Percentiles rank a stretch among this genome's conserved stretches.
Evolutionary conservation across 2,797 vertebrate species (phyloP).

Genomic region (Bufotes viridis): DNA sequence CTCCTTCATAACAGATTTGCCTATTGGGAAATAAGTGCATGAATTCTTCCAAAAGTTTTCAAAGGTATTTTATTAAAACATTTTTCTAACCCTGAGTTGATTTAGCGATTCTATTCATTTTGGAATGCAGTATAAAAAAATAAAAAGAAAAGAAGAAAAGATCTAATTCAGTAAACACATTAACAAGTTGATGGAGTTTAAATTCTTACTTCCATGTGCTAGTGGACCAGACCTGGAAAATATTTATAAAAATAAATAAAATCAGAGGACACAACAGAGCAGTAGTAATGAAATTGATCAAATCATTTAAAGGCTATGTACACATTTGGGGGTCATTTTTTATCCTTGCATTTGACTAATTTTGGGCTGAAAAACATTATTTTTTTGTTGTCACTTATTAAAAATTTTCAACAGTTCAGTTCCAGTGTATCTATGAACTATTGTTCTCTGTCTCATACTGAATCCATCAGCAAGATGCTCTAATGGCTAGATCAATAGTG

Average conservation of each 20-base stretch:
- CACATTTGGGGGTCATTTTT: no score
- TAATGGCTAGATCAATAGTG: no score
- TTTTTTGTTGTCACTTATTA: no score
- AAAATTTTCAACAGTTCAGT: no score
- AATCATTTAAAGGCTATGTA: no score
- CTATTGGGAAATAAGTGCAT: slow-evolving; percentile 32
- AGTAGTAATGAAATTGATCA: no score
- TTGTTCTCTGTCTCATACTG: no score
- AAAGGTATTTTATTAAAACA: slow-evolving; percentile 23
- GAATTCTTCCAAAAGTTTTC: slow-evolving; percentile 31
- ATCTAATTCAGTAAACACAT: not conserved
- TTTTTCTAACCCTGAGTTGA: not conserved
- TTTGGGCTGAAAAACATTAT: no score
- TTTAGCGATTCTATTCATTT: slow-evolving; percentile 3
- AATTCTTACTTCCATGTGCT: not conserved
- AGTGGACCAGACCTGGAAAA: not conserved
- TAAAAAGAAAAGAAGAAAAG: not conserved
- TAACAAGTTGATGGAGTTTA: not conserved
- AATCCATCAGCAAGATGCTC: no score
- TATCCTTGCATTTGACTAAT: no score
- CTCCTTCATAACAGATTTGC: slow-evolving; percentile 43
- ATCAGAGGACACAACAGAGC: no score
- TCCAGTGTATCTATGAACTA: no score
- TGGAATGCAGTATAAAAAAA: not conserved
- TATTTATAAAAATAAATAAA: not conserved